Conservation (phyloP, 2,888 invertebrate species). For the Charanyca ferruginea region DNA sequence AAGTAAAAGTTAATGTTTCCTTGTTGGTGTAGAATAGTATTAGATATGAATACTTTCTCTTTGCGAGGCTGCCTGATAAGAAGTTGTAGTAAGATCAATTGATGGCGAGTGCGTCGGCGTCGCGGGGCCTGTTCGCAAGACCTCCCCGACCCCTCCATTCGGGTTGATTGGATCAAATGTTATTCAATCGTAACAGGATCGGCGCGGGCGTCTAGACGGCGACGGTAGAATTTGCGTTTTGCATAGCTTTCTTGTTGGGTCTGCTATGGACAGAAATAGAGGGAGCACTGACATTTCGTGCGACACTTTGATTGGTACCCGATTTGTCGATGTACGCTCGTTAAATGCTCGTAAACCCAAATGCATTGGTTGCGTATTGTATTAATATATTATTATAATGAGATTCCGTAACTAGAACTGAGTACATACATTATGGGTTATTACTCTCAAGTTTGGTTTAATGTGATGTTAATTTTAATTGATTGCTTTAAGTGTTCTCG, state of each 20-base stretch:
- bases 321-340: slow-evolving; percentile 80
- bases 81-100: slow-evolving; percentile 76
- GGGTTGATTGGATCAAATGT: slow-evolving; percentile 90
- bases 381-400: slow-evolving; percentile 58
- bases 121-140: slow-evolving; percentile 77
- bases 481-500: slow-evolving; percentile 19
- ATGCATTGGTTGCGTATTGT: slow-evolving; percentile 56
- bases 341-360: slow-evolving; percentile 75
- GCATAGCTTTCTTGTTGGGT: slow-evolving; percentile 89
- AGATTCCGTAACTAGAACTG: slow-evolving; percentile 59
- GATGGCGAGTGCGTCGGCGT: slow-evolving; percentile 73
- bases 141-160: slow-evolving; percentile 85
- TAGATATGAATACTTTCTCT: slow-evolving; percentile 57
- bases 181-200: slow-evolving; percentile 87
- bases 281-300: slow-evolving; percentile 88
- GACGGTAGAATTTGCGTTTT: slow-evolving; percentile 88
- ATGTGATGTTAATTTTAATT: slow-evolving; percentile 34
- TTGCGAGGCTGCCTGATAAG: slow-evolving; percentile 43
- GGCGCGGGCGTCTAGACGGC: slow-evolving; percentile 87
- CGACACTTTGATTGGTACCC: slow-evolving; percentile 81
- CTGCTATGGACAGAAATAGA: slow-evolving; percentile 86
- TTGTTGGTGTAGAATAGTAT: slow-evolving; percentile 11
- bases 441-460: slow-evolving; percentile 39
- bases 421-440: slow-evolving; percentile 40
- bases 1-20: slow-evolving; percentile 52